Base-by-base conservation (phyloP, 1,140 invertebrate genomes). In the Lepidostoma basale region DNA sequence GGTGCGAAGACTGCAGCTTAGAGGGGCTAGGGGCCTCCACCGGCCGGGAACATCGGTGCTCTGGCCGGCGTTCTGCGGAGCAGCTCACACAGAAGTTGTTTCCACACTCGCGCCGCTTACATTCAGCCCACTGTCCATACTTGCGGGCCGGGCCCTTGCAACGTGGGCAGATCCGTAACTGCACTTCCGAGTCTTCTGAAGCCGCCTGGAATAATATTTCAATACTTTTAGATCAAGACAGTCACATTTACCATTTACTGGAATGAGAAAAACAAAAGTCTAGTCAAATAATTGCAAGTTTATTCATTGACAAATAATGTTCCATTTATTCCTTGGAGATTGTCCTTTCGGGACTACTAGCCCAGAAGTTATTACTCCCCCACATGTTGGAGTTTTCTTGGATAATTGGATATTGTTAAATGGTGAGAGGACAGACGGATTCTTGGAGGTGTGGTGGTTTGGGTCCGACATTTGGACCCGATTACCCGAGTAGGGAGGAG, bases 21-120 rank as follows among this genome's bases (percentile, higher is more conserved):
- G 79, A 79, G 3, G 82, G 82, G 73, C 82, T 83, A 25, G 81
- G 77, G 47, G 78, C 78, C 69, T 81, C 75, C 23, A 83, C 72
- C 60, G 78, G 79, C 59, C 74, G 76, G 25, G 75, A 69, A 59
- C 80, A 82, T 0, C 14, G 77, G 70, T 76, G 78, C 72, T 75
- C 75, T 70, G 76, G 74, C 70, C 80, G 78, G 60, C 78, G 75
- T 44, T 76, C 74, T 62, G 74, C 77, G 33, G 75, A 76, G 70
- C 82, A 84, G 47, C 74, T 69, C 59, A 68, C 76, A 64, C 82
- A 84, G 68, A 79, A 84, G 49, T 78, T 76, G 63, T 77, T 78
- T 3, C 74, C 74, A 62, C 82, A 84, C 23, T 69, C 75, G 12
- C 49, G 44, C 67, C 75, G 78, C 23, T 74, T 76, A 65, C 82